Base-by-base conservation (phyloP, 35 echinoderm and acorn worm genomes). In the Apostichopus parvimensis region DNA sequence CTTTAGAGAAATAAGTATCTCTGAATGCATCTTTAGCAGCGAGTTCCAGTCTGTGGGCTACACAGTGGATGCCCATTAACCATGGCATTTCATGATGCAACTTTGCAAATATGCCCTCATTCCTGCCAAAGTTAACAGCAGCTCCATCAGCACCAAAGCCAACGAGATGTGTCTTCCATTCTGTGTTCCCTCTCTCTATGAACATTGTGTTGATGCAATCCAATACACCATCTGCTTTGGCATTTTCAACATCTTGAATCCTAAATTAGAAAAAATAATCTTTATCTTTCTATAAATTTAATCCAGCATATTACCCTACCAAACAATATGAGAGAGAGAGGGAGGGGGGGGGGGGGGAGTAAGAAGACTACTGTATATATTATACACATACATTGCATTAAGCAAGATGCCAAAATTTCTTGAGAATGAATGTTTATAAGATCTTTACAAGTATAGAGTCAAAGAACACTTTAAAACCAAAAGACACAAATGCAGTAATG, bases 121-220 rank as follows among this genome's bases (percentile, higher is more conserved):
- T 21, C 7, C 12, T 12, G 6, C 87, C 87, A n/a, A 90, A 75
- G 58, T 90, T 90, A 75, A 90, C 68, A 28, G 26, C 73, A 17
- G 87, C 87, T 15, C 87, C 87, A 73, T 90, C 87, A 10, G 87
- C 87, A n/a, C 87, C 55, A 65, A 90, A 90, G 2, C 87, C 87
- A 25, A 86, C 53, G 8, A 86, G 73, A 22, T 20, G 4, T 2
- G 66, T 9, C 15, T 71, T 15, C 62, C n/a, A 90, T 25, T 52
- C 68, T 59, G 9, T 8, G 8, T 9, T 25, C 1, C 9, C 18
- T 8, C 10, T 59, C 87, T 23, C 54, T 75, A 53, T 73, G 25
- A n/a, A 90, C 87, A 17, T 52, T 8, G 62, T 25, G 24, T 11
- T 59, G 52, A 77, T 90, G 2, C 87, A 17, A 8, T 77, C 12